Base-by-base conservation (phyloP, 2,797 vertebrate species). In the Halcyon leucocephala region DNA sequence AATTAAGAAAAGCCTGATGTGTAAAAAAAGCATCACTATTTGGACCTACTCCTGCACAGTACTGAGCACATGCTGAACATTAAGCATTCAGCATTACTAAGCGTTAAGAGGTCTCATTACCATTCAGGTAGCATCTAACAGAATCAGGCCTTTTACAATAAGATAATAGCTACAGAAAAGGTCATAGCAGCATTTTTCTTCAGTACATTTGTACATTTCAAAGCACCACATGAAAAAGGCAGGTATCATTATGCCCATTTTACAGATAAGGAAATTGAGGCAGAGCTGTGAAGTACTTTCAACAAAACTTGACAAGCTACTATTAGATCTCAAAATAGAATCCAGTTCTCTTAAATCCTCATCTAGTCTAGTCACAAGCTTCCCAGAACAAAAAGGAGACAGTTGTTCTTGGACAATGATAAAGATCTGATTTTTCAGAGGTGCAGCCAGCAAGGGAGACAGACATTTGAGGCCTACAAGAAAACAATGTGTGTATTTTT, bases 131-230 rank as follows among this genome's bases (percentile, higher is more conserved):
- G 42, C 67, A 74, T 66, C 84, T 78, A 69, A 96, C 42, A 91
- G 80, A 76, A 93, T 55, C 61, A 69, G 62, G 28, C 42, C 69
- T 91, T 87, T 91, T 71, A 85, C 0, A 1, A 78, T 58, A 29
- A 55, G n/a, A 76, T 7, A 39, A 72, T n/a, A 90, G 44, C 72
- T 69, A 74, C 69, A 85, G 71, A 52, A 93, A 82, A 84, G 76
- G 76, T 93, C 86, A 77, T 31, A 46, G 87, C 26, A 72, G 73
- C 61, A 78, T 82, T 93, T 94, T 85, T 93, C 69, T 92, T 78
- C 54, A 62, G n/a, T 60, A 52, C 18, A 21, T 49, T 48, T 73
- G n/a, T 60, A 52, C 18, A 19, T 49, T 48, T 73, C 86, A 89
- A 81, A 93, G 54, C 9, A 89, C 6, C 12, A 28, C 57, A 72